A percentile compares a stretch with the other conserved stretches of the same genome.
Conservation (phyloP, 2,113 vertebrate genomes). For the Gymnogyps californianus region DNA sequence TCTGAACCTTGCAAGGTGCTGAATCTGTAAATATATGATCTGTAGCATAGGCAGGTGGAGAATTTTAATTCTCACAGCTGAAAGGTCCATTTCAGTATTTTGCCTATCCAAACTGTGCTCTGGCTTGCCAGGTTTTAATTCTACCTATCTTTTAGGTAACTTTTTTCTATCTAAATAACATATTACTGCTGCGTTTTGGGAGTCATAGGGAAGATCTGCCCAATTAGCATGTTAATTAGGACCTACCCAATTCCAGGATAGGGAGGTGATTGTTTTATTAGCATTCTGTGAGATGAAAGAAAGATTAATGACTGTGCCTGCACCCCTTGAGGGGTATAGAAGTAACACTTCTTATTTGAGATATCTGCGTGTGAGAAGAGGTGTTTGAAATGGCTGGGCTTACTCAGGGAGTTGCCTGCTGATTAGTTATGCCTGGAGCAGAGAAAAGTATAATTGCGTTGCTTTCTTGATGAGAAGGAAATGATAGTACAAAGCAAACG, state of each 20-base stretch:
- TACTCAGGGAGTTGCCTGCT: neutral
- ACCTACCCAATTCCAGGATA: conserved; percentile 16
- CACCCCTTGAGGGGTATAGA: conserved; percentile 11
- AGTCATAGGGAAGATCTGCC: conserved; percentile 57
- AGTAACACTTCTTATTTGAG: conserved; percentile 16
- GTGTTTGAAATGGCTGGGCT: conserved; percentile 1
- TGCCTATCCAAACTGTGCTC: neutral
- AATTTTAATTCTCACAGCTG: neutral
- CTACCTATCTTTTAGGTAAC: conserved; percentile 22
- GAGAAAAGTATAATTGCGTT: conserved; percentile 37
- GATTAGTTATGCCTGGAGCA: conserved; percentile 15
- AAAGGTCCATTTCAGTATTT: neutral
- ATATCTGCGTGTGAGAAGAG: neutral
- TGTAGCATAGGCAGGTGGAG: neutral
- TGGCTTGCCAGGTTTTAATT: neutral
- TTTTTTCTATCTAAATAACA: conserved; percentile 56
- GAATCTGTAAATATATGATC: neutral
- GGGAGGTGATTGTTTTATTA: conserved; percentile 57
- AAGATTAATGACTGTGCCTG: conserved; percentile 52
- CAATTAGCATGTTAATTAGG: conserved; percentile 66
- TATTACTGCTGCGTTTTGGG: conserved; percentile 54
- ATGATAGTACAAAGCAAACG: neutral
- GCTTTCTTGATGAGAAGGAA: conserved; percentile 36
- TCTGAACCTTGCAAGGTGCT: neutral
- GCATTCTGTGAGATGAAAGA: conserved; percentile 48